Evolutionary conservation across 2,888 invertebrate species (phyloP), one percentile per base, ranked within the genome.

Genomic region (Anoplius nigerrimus): DNA sequence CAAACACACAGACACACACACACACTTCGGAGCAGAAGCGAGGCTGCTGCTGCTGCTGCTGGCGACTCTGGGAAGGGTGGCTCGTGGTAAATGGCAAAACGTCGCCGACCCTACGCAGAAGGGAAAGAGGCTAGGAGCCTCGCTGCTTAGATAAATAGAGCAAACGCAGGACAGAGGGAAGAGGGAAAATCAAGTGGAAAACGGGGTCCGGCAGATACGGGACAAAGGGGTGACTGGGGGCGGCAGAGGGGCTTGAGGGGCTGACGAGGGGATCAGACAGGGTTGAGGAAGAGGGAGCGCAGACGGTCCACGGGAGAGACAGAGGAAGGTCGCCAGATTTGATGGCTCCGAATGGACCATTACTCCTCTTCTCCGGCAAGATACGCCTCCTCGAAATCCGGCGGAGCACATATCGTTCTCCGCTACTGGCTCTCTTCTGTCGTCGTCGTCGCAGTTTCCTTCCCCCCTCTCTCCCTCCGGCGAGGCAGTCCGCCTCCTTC

Each of bases 101-200:
- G 74, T 66, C 66, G 59, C 3, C 24, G 66, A 24, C 45, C 55
- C 22, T 42, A 27, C 62, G 69, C 56, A 62, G 65, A 22, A 22
- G n/a, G 20, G 61, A 59, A 69, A 69, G 67, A 66, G 66, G 51
- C 62, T 58, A 75, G 66, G 65, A 57, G 54, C 65, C 74, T 66
- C 55, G 34, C 53, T 62, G 62, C 66, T 67, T 69, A 64, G 68
- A 72, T 74, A 78, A 78, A 80, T 79, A 71, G 80, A 63, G 64
- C 67, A 71, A 63, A 70, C 60, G 70, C 60, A 58, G 18, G 43
- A n/a, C 8, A 24, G 46, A 55, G 71, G 62, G 20, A 51, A 58
- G 21, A 53, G 56, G n/a, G 71, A 71, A 61, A 71, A 69, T 71
- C 68, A 75, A 74, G 71, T 64, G 74, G 69, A 65, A 62, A 72